These are phyloP conservation scores for Heliconius erato DNA, from an alignment of 2,888 invertebrate genomes.

Conservation along the genomic window DNA sequence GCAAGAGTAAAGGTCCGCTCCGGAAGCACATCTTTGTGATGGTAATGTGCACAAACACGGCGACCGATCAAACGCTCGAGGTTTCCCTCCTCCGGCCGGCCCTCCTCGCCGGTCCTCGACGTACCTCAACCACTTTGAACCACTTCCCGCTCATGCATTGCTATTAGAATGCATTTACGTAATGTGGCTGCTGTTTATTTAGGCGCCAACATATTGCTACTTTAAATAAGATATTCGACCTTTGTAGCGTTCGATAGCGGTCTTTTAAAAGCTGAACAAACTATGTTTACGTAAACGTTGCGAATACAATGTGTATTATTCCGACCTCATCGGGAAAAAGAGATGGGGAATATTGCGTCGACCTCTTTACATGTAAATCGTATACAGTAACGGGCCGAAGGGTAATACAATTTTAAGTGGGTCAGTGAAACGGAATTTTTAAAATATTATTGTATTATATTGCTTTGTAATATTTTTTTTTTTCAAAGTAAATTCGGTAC, in stretches of 20 bases:
- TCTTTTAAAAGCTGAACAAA: slow-evolving; percentile 52
- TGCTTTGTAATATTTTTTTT: not conserved
- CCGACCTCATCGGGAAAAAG: not conserved
- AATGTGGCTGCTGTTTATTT: slow-evolving; percentile 72
- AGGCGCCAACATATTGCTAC: slow-evolving; percentile 78
- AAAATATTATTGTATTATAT: not conserved
- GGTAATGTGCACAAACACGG: slow-evolving; percentile 70
- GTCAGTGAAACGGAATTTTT: slow-evolving; percentile 3
- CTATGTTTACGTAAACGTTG: slow-evolving; percentile 56
- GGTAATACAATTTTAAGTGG: not conserved
- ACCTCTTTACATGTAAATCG: slow-evolving; percentile 44
- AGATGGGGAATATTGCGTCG: not conserved
- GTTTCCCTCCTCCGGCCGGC: slow-evolving; percentile 40
- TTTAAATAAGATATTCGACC: slow-evolving; percentile 77
- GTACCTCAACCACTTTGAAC: slow-evolving; percentile 50
- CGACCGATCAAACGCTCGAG: slow-evolving; percentile 63
- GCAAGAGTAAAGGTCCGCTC: slow-evolving; percentile 4
- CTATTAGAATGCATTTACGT: slow-evolving; percentile 68
- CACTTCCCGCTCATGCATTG: slow-evolving; percentile 62
- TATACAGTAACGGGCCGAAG: slow-evolving; percentile 28
- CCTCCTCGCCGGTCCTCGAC: slow-evolving; percentile 32
- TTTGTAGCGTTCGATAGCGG: slow-evolving; percentile 58
- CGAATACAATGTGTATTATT: slow-evolving; percentile 45
- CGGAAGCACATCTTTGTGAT: slow-evolving; percentile 67
- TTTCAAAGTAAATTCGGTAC: too few species aligned